These are phyloP conservation scores for Sphyrna mokarran DNA, from an alignment of 2,113 vertebrate genomes.

Conservation along the genomic window DNA sequence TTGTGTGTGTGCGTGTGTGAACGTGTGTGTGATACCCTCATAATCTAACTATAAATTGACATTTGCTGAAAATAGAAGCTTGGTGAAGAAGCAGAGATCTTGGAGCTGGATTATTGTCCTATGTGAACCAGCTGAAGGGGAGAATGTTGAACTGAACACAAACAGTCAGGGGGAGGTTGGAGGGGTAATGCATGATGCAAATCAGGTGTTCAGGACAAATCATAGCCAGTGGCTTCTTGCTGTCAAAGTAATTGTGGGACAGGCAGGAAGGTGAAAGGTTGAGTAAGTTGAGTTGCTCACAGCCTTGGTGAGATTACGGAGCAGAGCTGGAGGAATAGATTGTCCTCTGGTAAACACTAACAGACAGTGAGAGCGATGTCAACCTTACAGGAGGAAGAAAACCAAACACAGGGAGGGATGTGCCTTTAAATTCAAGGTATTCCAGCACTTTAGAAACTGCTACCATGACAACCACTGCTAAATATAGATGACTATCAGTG, in stretches of 20 bases:
- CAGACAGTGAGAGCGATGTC: neutral
- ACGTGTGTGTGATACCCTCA: neutral
- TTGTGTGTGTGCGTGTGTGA: neutral
- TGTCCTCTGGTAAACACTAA: neutral
- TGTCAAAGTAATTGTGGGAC: neutral
- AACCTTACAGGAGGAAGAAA: neutral
- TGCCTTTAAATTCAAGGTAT: neutral
- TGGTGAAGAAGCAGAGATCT: neutral
- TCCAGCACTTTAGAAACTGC: neutral
- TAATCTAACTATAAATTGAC: neutral
- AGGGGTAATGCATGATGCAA: neutral
- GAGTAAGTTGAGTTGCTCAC: neutral
- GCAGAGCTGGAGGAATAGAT: neutral
- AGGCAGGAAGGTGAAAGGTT: neutral
- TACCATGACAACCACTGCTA: slow-evolving; percentile 19
- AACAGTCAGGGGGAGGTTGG: neutral
- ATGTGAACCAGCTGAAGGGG: neutral
- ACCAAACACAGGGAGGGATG: neutral
- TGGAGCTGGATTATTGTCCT: neutral
- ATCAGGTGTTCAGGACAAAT: neutral
- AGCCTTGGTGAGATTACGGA: neutral
- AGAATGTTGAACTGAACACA: neutral
- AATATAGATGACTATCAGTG: slow-evolving; percentile 27
- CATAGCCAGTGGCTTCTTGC: neutral
- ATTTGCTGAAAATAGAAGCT: neutral